phyloP scores from a whole-genome alignment of 2,888 invertebrate species.

The Drosophila limbata region DNA sequence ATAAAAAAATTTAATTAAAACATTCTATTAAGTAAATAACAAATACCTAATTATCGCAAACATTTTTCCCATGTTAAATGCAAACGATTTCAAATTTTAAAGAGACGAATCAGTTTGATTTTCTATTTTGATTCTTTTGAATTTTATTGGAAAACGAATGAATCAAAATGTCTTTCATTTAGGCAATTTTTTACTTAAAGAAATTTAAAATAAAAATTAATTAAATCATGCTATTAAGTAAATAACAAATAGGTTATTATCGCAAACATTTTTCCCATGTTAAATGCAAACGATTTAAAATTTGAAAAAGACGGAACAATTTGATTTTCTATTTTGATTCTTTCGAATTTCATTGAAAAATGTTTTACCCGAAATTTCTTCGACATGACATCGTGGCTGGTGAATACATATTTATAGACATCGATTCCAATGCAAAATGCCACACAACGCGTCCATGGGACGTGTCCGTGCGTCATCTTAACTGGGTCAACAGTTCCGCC shows the following conservation, averaged over 20 bases:
- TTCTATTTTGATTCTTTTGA: constrained; percentile 22
- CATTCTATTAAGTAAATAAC: background rate
- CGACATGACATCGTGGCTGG: constrained; percentile 43
- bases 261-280: background rate
- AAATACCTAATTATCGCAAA: background rate
- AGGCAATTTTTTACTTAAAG: background rate
- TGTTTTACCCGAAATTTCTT: constrained; percentile 29
- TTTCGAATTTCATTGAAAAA: constrained; percentile 17
- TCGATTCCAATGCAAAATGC: constrained; percentile 28
- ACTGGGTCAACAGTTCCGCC: constrained; percentile 73
- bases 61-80: background rate
- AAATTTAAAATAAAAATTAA: too few species aligned
- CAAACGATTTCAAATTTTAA: background rate
- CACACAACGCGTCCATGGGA: constrained; percentile 21
- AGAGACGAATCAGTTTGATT: constrained; percentile 12
- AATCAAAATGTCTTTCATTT: constrained; percentile 1
- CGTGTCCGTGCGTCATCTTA: constrained; percentile 47
- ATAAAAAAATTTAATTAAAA: background rate
- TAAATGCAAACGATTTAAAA: background rate
- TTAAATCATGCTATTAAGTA: background rate
- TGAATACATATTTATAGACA: constrained; percentile 49
- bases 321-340: constrained; percentile 25
- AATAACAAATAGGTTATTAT: background rate
- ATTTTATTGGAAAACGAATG: constrained; percentile 12
- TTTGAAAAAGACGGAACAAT: background rate